Percentiles rank a stretch among this genome's conserved stretches.
phyloP scores from a whole-genome alignment of 2,888 invertebrate genomes.

The Mesoligia furuncula region DNA sequence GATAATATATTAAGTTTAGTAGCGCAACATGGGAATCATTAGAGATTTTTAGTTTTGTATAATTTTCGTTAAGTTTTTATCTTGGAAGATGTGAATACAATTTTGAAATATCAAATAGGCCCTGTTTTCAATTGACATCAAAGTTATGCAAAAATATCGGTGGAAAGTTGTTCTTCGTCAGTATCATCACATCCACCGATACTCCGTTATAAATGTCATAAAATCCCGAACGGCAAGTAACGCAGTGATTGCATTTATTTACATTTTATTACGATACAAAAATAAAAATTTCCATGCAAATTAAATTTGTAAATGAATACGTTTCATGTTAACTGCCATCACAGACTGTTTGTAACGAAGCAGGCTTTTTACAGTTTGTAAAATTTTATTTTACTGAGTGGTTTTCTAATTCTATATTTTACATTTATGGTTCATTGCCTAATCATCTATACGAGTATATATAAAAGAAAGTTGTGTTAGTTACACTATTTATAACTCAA shows the following conservation, averaged over 20 bases:
- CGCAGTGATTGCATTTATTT: conserved; percentile 54
- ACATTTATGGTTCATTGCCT: neutral
- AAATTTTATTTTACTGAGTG: neutral
- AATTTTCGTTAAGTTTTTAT: neutral
- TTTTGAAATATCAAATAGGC: neutral
- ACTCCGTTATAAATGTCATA: conserved; percentile 5
- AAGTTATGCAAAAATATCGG: neutral
- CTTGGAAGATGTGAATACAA: neutral
- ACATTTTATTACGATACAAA: conserved; percentile 61
- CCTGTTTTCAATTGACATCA: neutral
- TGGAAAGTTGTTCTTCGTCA: neutral
- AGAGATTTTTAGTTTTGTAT: neutral
- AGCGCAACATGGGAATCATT: neutral
- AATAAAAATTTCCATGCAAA: conserved; percentile 60
- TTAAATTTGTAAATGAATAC: conserved; percentile 21
- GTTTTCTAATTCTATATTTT: neutral
- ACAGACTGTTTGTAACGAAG: neutral
- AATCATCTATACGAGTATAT: too few relatives aligned
- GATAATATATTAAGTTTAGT: neutral
- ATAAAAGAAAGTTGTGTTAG: too few relatives aligned
- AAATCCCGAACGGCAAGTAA: conserved; percentile 7
- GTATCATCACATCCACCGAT: neutral
- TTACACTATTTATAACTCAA: too few relatives aligned
- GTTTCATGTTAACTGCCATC: conserved; percentile 1
- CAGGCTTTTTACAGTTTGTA: neutral